Base-by-base conservation (phyloP, 2,888 invertebrate genomes). In the Mycogona germanica region DNA sequence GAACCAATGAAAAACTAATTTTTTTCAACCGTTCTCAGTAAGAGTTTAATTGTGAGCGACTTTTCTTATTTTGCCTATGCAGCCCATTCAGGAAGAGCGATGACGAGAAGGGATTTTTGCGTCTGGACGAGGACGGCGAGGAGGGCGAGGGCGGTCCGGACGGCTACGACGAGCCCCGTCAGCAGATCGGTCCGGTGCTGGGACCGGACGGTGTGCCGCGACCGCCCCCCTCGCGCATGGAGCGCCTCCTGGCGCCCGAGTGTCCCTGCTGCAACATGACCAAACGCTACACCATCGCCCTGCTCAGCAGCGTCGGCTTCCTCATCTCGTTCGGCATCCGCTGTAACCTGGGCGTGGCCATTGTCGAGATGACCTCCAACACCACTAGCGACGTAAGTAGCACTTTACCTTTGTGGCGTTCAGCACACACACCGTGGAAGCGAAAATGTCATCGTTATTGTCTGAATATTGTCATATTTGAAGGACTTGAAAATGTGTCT, bases 261-360 rank as follows among this genome's bases (percentile, higher is more conserved):
- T 83, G 83, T 65, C 88, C 89, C 0, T 88, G 88, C 67, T 67
- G 66, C 21, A 66, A 67, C 59, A 73, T 92, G 63, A 79, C 78
- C 61, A 87, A 89, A 66, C 80, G 92, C 60, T 89, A 84, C 71
- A 91, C 91, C 6, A 61, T 64, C 2, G 63, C 64, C 19, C 28
- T 64, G 12, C 55, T 64, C 9, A 58, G 60, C 30, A 61, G 61
- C 2, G 47, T 64, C 7, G 78, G 92, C 53, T 92, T 92, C 72
- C 80, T 92, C 70, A 91, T 92, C 67, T 89, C 89, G 71, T 92
- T 93, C 67, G 98, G 98, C 19, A 98, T 98, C 82, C 80, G 98
- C 55, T 96, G 95, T 72, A 98, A 97, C 73, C 89, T 98, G 87
- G 92, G 96, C 52, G 92, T 97, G 72, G 96, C 97, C 45, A 92